phyloP scores from a whole-genome alignment of 2,797 vertebrate genomes.

The Neosalanx taihuensis region DNA sequence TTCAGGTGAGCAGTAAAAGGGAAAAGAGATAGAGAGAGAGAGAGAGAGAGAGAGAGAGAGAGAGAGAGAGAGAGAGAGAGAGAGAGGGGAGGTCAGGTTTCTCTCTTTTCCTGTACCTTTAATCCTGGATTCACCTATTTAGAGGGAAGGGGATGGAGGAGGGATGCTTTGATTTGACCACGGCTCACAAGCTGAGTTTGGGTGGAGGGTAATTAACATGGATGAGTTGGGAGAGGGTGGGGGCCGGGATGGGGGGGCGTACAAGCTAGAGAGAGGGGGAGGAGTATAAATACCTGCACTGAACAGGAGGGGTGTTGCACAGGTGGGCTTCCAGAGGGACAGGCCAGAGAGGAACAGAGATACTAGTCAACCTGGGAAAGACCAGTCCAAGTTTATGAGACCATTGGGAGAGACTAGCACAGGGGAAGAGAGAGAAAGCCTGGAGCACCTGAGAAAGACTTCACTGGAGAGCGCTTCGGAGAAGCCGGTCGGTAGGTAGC shows the following conservation, averaged over 20 bases:
- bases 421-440: background rate
- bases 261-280: background rate
- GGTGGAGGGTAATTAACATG: background rate
- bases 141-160: background rate
- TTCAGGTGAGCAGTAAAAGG: constrained; percentile 10
- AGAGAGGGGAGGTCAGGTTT: background rate
- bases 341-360: background rate
- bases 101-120: background rate
- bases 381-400: background rate
- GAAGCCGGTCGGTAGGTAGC: background rate
- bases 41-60: background rate
- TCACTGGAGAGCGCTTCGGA: background rate
- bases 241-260: background rate
- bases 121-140: background rate
- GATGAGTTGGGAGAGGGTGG: background rate
- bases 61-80: background rate
- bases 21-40: constrained; percentile 7
- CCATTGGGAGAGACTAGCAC: background rate
- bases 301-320: background rate
- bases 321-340: background rate
- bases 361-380: background rate
- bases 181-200: background rate
- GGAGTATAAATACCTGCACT: constrained; percentile 5
- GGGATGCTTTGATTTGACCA: background rate
- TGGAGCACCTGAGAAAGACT: background rate